Evolutionary conservation across 2,797 vertebrate species (phyloP).

Genomic region (Pangasius sanitwongsei): DNA sequence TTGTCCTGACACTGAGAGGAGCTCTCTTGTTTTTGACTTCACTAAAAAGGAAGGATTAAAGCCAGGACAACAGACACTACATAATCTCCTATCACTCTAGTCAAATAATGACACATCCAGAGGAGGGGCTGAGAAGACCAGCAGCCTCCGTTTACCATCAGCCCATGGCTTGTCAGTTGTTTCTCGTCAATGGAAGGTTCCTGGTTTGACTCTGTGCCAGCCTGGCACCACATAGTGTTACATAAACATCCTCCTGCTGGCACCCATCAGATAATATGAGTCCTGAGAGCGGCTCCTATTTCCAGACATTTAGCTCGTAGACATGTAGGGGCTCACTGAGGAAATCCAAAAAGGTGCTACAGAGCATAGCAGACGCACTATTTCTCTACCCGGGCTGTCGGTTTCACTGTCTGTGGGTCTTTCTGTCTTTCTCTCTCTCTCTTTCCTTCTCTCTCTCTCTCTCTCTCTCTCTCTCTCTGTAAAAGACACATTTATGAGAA

Average conservation of each 20-base stretch:
- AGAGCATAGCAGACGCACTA: slow-evolving; percentile 19
- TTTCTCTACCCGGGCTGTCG: slow-evolving; percentile 16
- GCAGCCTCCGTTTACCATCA: slow-evolving; percentile 26
- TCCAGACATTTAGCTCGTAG: slow-evolving; percentile 44
- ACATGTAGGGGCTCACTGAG: slow-evolving; percentile 45
- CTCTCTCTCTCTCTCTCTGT: slow-evolving; percentile 43
- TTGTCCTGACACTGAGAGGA: slow-evolving; percentile 33
- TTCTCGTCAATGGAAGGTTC: slow-evolving; percentile 41
- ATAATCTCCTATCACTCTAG: slow-evolving; percentile 31
- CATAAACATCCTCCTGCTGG: slow-evolving; percentile 57
- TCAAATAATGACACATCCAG: slow-evolving; percentile 18
- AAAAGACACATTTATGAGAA: slow-evolving; percentile 73
- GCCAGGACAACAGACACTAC: slow-evolving; percentile 34
- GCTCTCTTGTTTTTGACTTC: slow-evolving; percentile 30
- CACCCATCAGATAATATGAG: slow-evolving; percentile 54
- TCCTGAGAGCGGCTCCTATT: slow-evolving; percentile 50
- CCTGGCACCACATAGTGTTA: slow-evolving; percentile 48
- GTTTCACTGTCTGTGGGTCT: slow-evolving; percentile 30
- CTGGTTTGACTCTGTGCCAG: slow-evolving; percentile 47
- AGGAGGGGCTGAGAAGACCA: neutral
- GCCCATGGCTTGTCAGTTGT: slow-evolving; percentile 20
- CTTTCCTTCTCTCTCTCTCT: slow-evolving; percentile 27
- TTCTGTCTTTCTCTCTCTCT: neutral
- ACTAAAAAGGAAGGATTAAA: slow-evolving; percentile 35
- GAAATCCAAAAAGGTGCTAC: slow-evolving; percentile 42